phyloP scores from a whole-genome alignment of 2,797 vertebrate species.

The Intellagama lesueurii region DNA sequence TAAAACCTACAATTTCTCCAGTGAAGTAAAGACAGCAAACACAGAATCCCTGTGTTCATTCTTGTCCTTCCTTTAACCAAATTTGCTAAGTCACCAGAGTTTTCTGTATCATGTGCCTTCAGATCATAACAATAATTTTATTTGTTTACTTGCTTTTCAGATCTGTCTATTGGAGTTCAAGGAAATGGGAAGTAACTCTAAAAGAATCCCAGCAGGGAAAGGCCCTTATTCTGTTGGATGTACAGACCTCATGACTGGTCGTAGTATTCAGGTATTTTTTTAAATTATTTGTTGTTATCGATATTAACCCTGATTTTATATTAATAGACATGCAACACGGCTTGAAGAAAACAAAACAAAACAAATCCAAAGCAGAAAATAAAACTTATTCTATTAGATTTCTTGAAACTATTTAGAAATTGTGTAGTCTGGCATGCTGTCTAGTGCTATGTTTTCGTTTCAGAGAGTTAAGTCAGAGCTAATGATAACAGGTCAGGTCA shows the following conservation, averaged over 20 bases:
- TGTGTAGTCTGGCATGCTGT: background rate
- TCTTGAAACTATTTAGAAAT: background rate
- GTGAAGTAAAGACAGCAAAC: too few relatives aligned
- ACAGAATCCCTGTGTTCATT: too few relatives aligned
- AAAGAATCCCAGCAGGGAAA: slow-evolving; percentile 87
- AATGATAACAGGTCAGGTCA: background rate
- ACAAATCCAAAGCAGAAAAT: background rate
- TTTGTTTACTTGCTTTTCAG: slow-evolving; percentile 51
- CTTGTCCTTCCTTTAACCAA: too few relatives aligned
- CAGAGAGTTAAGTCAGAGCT: background rate
- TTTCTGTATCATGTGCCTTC: too few relatives aligned
- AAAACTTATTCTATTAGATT: background rate
- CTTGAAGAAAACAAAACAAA: background rate
- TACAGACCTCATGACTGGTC: slow-evolving; percentile 91
- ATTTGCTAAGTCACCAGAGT: too few relatives aligned
- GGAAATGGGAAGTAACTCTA: slow-evolving; percentile 80
- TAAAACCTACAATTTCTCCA: too few relatives aligned
- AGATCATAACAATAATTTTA: background rate
- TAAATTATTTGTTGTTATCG: too few relatives aligned
- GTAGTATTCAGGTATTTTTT: slow-evolving; percentile 82
- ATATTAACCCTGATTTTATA: background rate
- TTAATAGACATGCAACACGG: background rate
- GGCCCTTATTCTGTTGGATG: slow-evolving; percentile 90
- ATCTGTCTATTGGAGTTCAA: slow-evolving; percentile 13
- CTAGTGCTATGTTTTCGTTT: background rate